Base-by-base conservation (phyloP, 2,113 vertebrate genomes). In the Smithornis capensis region DNA sequence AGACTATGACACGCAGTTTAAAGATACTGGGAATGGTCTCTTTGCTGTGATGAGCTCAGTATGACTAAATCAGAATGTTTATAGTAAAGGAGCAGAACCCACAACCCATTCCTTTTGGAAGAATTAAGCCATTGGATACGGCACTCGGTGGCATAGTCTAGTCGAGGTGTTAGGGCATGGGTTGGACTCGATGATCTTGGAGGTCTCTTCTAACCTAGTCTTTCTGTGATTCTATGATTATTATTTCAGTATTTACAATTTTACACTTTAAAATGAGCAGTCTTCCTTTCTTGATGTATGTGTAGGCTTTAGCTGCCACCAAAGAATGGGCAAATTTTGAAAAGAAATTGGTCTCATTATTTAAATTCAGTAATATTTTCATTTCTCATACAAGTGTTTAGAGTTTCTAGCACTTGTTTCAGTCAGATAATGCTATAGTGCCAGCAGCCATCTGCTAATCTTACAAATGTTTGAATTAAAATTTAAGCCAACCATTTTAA, bases 371-470 rank as follows among this genome's bases (percentile, higher is more conserved):
- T 83, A 95, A 96, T 92, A 74, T 92, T 95, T 96, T 69, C 21
- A 23, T 10, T 92, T 85, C 87, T 53, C 53, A 38, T 64, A 55
- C 55, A 91, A 89, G 68, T 62, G 37, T 91, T 79, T 83, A 74
- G 89, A 91, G 45, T 57, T 76, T 93, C 80, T 94, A 86, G 24
- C 70, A 87, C 56, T 97, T 42, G 7, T 96, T 96, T 96, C 93
- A 93, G 92, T 45, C 62, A 94, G 79, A 95, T 95, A 96, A 96
- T 83, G 85, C 81, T 93, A 52, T 59, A 90, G 67, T 87, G 80
- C 94, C 75, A 94, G 69, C 80, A 94, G 45, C 96, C 96, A 97
- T 97, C 97, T 97, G 96, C 67, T 96, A 90, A 94, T 97, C 94
- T 95, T 88, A 92, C 40, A 73, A 92, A 87, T 83, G 40, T 87